A percentile compares a stretch with the other conserved stretches of the same genome.
Evolutionary conservation across 2,113 vertebrate species (phyloP).

Genomic region (Eulacestoma nigropectus): DNA sequence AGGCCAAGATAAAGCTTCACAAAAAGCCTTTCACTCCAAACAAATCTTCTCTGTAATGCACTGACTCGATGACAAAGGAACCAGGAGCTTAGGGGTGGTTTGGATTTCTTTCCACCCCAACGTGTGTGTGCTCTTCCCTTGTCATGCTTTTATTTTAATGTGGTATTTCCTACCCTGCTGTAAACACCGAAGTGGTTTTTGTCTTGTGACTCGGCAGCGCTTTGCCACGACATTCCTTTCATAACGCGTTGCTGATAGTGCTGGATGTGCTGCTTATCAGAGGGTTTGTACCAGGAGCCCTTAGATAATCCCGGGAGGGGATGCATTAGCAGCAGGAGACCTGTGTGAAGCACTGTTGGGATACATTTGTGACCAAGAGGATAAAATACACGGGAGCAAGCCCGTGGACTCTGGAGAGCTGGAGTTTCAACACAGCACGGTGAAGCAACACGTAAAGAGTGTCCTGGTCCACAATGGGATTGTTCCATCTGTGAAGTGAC

Average conservation of each 20-base stretch:
- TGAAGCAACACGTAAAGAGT: accelerated
- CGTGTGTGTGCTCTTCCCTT: neutral
- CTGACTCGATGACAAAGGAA: slow-evolving; percentile 1
- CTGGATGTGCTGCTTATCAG: slow-evolving; percentile 50
- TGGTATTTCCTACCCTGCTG: slow-evolving; percentile 61
- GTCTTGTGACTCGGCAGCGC: slow-evolving; percentile 62
- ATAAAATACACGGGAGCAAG: neutral
- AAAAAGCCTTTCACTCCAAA: slow-evolving; percentile 32
- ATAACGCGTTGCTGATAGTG: slow-evolving; percentile 47
- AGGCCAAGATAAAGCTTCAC: slow-evolving; percentile 62
- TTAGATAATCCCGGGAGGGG: neutral
- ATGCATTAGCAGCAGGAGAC: slow-evolving; percentile 24
- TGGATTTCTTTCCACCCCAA: neutral
- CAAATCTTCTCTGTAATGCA: slow-evolving; percentile 25
- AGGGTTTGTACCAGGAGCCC: slow-evolving; percentile 1
- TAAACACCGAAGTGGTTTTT: slow-evolving; percentile 56
- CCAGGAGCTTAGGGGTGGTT: slow-evolving; percentile 33
- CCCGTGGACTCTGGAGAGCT: neutral
- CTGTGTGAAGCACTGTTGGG: slow-evolving; percentile 1
- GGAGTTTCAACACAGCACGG: neutral
- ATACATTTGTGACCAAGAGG: neutral
- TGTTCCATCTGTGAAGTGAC: neutral
- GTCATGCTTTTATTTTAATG: slow-evolving; percentile 53
- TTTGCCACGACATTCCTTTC: slow-evolving; percentile 68
- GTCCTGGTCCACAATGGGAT: neutral